Conservation (phyloP, 2,888 invertebrate genomes). For the Griposia aprilina region DNA sequence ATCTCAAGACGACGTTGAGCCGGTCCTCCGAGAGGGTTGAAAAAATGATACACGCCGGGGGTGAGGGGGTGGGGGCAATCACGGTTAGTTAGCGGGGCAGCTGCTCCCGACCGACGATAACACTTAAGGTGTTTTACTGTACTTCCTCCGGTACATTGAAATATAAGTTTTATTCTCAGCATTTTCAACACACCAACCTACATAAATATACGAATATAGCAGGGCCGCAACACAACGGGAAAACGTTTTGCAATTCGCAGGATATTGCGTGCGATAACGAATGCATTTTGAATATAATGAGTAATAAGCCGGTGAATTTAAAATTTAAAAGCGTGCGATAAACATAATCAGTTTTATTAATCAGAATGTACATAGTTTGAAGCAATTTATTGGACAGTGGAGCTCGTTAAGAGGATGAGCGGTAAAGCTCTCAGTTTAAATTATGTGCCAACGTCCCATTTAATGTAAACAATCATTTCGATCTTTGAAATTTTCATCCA, state of each 20-base stretch:
- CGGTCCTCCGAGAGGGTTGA: conserved; percentile 83
- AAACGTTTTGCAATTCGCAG: conserved; percentile 65
- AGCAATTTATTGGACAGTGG: conserved; percentile 84
- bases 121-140: conserved; percentile 82
- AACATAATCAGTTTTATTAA: conserved; percentile 85
- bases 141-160: conserved; percentile 72
- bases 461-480: conserved; percentile 76
- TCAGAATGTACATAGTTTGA: conserved; percentile 82
- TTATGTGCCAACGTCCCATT: conserved; percentile 79
- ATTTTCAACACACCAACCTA: conserved; percentile 48
- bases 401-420: conserved; percentile 85
- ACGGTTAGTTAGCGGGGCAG: conserved; percentile 86
- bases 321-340: conserved; percentile 79
- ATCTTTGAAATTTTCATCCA: conserved; percentile 68
- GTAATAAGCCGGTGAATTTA: conserved; percentile 77
- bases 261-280: conserved; percentile 69
- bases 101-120: conserved; percentile 82
- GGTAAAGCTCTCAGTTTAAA: conserved; percentile 82
- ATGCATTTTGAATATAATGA: conserved; percentile 76
- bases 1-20: conserved; percentile 84
- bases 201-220: conserved; percentile 24
- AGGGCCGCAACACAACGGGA: conserved; percentile 53
- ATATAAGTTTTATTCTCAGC: conserved; percentile 70
- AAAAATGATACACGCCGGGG: conserved; percentile 85
- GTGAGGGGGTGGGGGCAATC: conserved; percentile 76